These are phyloP conservation scores for Phanerotoma sp. DNA, from an alignment of 2,888 invertebrate genomes.

Conservation along the genomic window DNA sequence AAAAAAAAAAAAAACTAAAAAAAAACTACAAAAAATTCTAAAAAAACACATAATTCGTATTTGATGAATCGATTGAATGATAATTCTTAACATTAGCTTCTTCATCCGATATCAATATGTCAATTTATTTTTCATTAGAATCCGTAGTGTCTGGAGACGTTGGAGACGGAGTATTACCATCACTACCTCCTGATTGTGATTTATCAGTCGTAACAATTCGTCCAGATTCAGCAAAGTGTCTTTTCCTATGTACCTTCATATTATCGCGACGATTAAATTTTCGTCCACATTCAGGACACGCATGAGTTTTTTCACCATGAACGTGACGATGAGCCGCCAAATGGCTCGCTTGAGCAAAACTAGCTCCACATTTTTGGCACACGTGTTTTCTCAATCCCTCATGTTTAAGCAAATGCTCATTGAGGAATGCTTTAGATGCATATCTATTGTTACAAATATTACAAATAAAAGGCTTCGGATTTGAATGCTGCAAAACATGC, in stretches of 20 bases:
- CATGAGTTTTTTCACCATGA: conserved; percentile 54
- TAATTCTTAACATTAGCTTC: too few species aligned
- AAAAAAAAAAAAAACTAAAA: too few species aligned
- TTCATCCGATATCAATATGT: too few species aligned
- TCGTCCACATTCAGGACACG: conserved; percentile 54
- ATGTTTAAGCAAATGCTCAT: conserved; percentile 54
- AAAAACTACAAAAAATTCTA: too few species aligned
- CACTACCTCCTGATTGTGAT: conserved; percentile 21
- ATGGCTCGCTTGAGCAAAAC: conserved; percentile 55
- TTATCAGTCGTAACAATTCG: conserved; percentile 35
- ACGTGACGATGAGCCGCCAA: conserved; percentile 55
- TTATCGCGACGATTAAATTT: conserved; percentile 55
- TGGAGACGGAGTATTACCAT: not conserved
- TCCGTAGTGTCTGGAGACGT: conserved; percentile 26
- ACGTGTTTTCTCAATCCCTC: conserved; percentile 54
- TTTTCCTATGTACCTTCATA: conserved; percentile 55
- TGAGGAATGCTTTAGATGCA: conserved; percentile 54
- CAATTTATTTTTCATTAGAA: conserved; percentile 37
- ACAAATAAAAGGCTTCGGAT: conserved; percentile 54
- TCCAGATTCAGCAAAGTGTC: conserved; percentile 46
- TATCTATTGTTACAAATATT: conserved; percentile 54
- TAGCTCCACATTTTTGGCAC: conserved; percentile 53
- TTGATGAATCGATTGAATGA: too few species aligned
- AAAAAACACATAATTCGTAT: not conserved
- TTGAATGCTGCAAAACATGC: conserved; percentile 53